These are phyloP conservation scores for Huso huso DNA, from an alignment of 2,797 vertebrate genomes.

Conservation along the genomic window DNA sequence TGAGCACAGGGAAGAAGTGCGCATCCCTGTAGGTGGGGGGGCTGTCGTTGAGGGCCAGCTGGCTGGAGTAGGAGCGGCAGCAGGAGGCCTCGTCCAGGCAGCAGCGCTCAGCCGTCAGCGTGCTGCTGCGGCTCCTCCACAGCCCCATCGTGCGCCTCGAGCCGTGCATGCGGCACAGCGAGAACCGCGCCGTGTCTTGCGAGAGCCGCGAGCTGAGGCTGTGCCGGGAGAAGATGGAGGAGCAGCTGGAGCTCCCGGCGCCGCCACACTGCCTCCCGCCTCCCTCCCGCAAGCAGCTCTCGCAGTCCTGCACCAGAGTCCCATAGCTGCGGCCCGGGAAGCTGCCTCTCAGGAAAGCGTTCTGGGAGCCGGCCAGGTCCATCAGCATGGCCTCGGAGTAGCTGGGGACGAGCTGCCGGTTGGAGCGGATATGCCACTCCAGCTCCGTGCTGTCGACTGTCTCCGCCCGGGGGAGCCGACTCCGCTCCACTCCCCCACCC, in stretches of 20 bases:
- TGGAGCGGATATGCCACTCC: conserved; percentile 87
- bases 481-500: conserved; percentile 40
- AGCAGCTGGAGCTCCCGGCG: conserved; percentile 71
- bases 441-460: conserved; percentile 83
- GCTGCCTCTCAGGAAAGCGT: conserved; percentile 43
- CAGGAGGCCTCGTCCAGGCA: conserved; percentile 68
- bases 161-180: conserved; percentile 77
- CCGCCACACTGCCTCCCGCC: conserved; percentile 18
- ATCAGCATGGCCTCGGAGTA: conserved; percentile 84
- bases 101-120: conserved; percentile 64
- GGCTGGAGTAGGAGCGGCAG: conserved; percentile 77
- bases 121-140: conserved; percentile 81
- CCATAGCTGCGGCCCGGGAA: conserved; percentile 52
- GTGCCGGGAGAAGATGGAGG: conserved; percentile 79
- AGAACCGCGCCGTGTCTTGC: conserved; percentile 76
- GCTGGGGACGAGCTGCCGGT: conserved; percentile 81
- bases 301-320: conserved; percentile 54
- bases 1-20: conserved; percentile 72
- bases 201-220: conserved; percentile 75
- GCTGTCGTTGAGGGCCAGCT: conserved; percentile 73
- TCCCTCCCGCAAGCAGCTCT: conserved; percentile 44
- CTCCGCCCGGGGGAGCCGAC: conserved; percentile 66
- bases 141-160: conserved; percentile 73
- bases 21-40: conserved; percentile 82
- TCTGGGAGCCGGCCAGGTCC: conserved; percentile 56